Base-by-base conservation (phyloP, 2,113 vertebrate species). In the Trichomycterus rosablanca region DNA sequence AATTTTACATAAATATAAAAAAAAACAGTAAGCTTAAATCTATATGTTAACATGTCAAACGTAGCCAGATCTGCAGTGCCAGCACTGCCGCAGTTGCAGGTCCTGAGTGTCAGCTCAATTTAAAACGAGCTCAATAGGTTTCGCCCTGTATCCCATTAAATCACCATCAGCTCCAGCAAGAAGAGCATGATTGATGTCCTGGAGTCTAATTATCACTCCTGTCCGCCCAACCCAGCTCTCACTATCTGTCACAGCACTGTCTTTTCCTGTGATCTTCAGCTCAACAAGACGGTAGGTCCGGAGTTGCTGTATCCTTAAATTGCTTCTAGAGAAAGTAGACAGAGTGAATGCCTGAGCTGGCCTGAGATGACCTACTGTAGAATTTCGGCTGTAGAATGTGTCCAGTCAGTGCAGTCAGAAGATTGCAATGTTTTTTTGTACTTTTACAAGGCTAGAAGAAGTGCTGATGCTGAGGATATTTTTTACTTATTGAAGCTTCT, bases 11-110 rank as follows among this genome's bases (percentile, higher is more conserved):
- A n/a, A n/a, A n/a, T n/a, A n/a, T n/a, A n/a, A n/a, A n/a, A n/a
- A n/a, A n/a, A n/a, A n/a, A n/a, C n/a, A n/a, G n/a, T n/a, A n/a
- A n/a, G n/a, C n/a, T n/a, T n/a, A n/a, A n/a, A n/a, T n/a, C n/a
- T n/a, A n/a, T n/a, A n/a, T n/a, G n/a, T n/a, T n/a, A n/a, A n/a
- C n/a, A n/a, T n/a, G n/a, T n/a, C n/a, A n/a, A n/a, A n/a, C n/a
- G n/a, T n/a, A 59, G 46, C 14, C 32, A 34, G 32, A 20, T 42
- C 23, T 42, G 50, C 39, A 5, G 35, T 59, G 64, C 64, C 55
- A 43, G 19, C 35, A 43, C n/a, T 39, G 46, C 10, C 54, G 32
- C 56, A 55, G 18, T 24, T 70, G 35, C 54, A 52, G 32, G 34
- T 24, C 24, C 22, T 43, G 40, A 43, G 15, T 44, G 20, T 70